phyloP scores from a whole-genome alignment of 2,888 invertebrate species.

The Crocallis elinguaria region DNA sequence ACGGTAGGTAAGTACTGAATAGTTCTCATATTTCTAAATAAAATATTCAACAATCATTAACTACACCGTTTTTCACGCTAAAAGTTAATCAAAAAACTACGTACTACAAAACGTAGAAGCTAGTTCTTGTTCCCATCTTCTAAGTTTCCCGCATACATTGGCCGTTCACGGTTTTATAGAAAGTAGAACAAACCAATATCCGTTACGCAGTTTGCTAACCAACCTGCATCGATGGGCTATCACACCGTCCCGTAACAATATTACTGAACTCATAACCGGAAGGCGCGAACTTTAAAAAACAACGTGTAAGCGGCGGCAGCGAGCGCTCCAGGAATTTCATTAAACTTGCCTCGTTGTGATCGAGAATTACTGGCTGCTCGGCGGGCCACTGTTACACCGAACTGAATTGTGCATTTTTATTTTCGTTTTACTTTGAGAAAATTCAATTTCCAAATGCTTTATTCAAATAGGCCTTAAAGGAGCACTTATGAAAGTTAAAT shows the following conservation, averaged over 20 bases:
- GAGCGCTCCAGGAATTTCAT: constrained; percentile 67
- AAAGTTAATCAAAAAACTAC: too few species aligned
- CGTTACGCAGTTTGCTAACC: constrained; percentile 11
- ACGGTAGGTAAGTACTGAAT: too few species aligned
- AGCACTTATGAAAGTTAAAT: too few species aligned
- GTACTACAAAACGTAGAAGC: too few species aligned
- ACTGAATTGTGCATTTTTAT: constrained; percentile 9
- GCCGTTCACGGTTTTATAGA: background rate
- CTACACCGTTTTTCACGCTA: too few species aligned
- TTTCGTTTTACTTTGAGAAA: too few species aligned
- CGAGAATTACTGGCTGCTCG: constrained; percentile 57
- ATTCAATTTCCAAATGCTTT: too few species aligned
- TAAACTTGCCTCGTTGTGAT: constrained; percentile 71
- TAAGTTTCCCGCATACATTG: background rate
- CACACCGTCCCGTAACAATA: constrained; percentile 26
- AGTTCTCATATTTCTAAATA: too few species aligned
- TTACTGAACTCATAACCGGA: constrained; percentile 20
- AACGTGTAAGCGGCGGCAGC: constrained; percentile 47
- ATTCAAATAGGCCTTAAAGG: too few species aligned
- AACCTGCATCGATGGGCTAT: constrained; percentile 17
- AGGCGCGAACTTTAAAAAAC: constrained; percentile 39
- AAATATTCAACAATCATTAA: too few species aligned
- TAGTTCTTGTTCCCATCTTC: too few species aligned
- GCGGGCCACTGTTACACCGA: constrained; percentile 46
- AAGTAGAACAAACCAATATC: background rate